phyloP scores from a whole-genome alignment of 1,140 invertebrate genomes.

The Platorchestia sp. region DNA sequence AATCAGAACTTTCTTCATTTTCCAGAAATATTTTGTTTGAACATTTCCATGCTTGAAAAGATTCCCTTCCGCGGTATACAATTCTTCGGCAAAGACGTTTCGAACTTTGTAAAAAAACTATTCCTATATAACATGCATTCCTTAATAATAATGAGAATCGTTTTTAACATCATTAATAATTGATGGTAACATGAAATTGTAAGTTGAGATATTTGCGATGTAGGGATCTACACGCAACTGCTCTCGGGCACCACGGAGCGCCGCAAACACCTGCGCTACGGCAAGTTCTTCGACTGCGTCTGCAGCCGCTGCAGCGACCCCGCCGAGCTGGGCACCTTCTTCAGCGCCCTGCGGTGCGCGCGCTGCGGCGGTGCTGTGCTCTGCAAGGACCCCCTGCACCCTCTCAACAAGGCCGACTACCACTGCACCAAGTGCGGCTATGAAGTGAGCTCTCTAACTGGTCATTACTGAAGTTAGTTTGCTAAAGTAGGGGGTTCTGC shows the following conservation, averaged over 20 bases:
- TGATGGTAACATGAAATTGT: no score
- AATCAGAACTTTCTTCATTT: not conserved
- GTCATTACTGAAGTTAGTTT: not conserved
- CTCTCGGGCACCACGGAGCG: constrained; percentile 81
- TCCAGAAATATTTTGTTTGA: not conserved
- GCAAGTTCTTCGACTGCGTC: constrained; percentile 82
- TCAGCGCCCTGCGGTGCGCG: constrained; percentile 66
- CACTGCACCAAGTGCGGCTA: constrained; percentile 61
- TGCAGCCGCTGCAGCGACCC: constrained; percentile 81
- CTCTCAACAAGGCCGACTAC: constrained; percentile 61
- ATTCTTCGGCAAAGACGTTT: not conserved
- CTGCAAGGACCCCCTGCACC: constrained; percentile 58
- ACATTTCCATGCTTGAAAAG: not conserved
- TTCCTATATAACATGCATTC: not conserved
- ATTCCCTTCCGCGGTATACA: not conserved
- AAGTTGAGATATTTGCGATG: not conserved
- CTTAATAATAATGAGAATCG: no score
- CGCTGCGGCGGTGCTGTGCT: constrained; percentile 63
- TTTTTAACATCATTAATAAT: no score
- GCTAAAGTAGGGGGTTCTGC: not conserved
- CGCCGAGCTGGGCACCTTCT: constrained; percentile 72
- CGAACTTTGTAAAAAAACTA: not conserved
- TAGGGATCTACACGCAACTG: constrained; percentile 78
- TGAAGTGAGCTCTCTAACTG: constrained; percentile 57
- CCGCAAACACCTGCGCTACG: constrained; percentile 77